Percentiles rank a stretch among this genome's conserved stretches.
These are phyloP conservation scores for Gymnocheta viridis DNA, from an alignment of 2,888 invertebrate species.

Conservation along the genomic window DNA sequence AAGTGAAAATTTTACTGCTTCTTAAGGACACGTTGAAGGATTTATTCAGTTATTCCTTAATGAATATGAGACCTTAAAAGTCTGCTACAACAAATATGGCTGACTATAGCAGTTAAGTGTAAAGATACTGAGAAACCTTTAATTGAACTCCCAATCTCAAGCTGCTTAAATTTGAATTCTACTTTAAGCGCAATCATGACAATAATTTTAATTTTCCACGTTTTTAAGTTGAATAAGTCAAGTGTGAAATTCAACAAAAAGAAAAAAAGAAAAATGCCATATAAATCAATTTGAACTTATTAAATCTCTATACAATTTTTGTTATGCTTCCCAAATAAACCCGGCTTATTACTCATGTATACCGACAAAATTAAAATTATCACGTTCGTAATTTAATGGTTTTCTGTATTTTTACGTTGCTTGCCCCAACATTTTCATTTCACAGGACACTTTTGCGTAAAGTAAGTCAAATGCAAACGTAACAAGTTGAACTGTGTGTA, in stretches of 20 bases:
- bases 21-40: not conserved
- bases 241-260: not conserved
- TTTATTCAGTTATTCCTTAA: not conserved
- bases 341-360: constrained; percentile 41
- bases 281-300: constrained; percentile 40
- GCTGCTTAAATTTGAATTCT: not conserved
- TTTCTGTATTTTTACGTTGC: constrained; percentile 18
- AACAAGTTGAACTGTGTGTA: constrained; percentile 62
- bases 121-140: not conserved
- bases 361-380: constrained; percentile 62
- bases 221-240: not conserved
- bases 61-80: not conserved
- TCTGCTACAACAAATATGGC: not conserved
- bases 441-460: constrained; percentile 44
- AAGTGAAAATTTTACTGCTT: not conserved
- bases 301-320: constrained; percentile 4
- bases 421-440: constrained; percentile 18
- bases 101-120: not conserved
- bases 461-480: constrained; percentile 52
- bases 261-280: not conserved
- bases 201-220: not conserved
- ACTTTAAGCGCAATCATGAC: not conserved
- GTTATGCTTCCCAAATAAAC: not conserved
- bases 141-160: not conserved
- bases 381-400: constrained; percentile 66